phyloP scores from a whole-genome alignment of 2,797 vertebrate species.

The Glyptemys insculpta region DNA sequence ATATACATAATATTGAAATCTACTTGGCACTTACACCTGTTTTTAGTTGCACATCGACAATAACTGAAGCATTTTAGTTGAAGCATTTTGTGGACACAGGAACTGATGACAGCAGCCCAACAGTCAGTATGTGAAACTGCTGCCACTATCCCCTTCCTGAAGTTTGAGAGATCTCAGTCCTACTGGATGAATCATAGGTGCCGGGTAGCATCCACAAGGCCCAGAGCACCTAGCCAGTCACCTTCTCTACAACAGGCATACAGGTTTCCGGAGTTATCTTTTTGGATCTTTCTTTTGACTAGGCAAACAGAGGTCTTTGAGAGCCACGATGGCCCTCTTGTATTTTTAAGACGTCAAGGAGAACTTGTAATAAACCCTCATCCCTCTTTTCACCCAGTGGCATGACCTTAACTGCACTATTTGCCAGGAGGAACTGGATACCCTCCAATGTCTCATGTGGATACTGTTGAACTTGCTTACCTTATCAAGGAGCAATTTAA shows the following conservation, averaged over 20 bases:
- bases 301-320: background rate
- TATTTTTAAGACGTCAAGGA: background rate
- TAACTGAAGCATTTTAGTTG: background rate
- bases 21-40: background rate
- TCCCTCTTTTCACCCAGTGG: fast-evolving
- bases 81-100: background rate
- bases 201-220: background rate
- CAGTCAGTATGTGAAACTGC: background rate
- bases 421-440: background rate
- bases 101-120: background rate
- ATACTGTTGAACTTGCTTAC: background rate
- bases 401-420: background rate
- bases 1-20: background rate
- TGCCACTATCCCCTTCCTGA: background rate
- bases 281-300: background rate
- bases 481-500: background rate
- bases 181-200: background rate
- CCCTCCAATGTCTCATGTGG: background rate
- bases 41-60: background rate
- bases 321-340: background rate
- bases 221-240: background rate
- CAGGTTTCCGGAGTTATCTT: background rate
- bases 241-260: background rate
- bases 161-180: background rate
- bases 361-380: background rate